Base-by-base conservation (phyloP, 2,113 vertebrate genomes). In the Carassius auratus region DNA sequence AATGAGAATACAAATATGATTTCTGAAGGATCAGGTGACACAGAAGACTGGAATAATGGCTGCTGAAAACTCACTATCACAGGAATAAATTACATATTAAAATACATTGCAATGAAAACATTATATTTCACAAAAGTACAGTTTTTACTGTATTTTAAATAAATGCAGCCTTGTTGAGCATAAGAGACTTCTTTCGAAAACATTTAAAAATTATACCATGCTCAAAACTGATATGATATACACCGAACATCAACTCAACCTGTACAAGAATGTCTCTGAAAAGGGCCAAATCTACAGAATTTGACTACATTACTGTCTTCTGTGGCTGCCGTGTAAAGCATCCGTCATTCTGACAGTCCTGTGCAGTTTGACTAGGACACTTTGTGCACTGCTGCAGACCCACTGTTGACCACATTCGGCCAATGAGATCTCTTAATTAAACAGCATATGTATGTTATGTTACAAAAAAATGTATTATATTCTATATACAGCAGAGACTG, bases 271-370 rank as follows among this genome's bases (percentile, higher is more conserved):
- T 17, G 13, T 26, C 12, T 81, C 48, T 79, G 62, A 78, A 84
- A 59, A 52, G 55, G n/a, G 12, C 48, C 45, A 9, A 71, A 62
- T 61, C 36, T 61, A 80, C 23, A 85, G 30, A 71, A 85, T 45
- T 45, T 45, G 8, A 42, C 42, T 42, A 42, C 8, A 38, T 5
- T 38, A 38, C 36, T 4, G 36, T 38, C 38, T 42, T 42, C 7
- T 42, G 38, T 42, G 6, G 38, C 38, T 42, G 38, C 38, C 7
- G 38, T 42, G 38, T 42, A 42, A 42, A 42, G 38, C 42, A 45
- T 45, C 42, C 8, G 2, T 45, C 42, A 45, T 45, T 8, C 42
- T 45, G 42, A 45, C 42, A 45, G 1, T 45, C 42, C 42, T 45
- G 42, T 45, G 42, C 8, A 45, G 42, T 8, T 45, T 45, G 42